These are phyloP conservation scores for Phenganax marumi DNA, from an alignment of 92 coral and sea anemone genomes.

Conservation along the genomic window DNA sequence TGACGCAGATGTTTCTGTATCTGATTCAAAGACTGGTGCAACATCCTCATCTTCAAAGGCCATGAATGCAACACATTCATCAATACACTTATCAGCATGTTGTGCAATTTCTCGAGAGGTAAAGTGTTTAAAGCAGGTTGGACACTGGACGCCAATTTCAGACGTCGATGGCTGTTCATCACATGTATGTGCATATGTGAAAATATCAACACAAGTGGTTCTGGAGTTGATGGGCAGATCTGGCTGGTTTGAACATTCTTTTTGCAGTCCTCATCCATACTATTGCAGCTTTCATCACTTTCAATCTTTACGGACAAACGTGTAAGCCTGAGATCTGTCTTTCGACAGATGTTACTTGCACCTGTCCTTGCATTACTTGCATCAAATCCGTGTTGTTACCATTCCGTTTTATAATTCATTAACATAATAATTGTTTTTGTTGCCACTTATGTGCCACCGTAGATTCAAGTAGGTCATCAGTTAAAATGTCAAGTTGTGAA, in stretches of 20 bases:
- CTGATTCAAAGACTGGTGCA: not conserved
- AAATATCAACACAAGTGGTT: not conserved
- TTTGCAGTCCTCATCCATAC: slow-evolving; percentile 7
- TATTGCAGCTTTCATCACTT: slow-evolving; percentile 24
- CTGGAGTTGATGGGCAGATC: not conserved
- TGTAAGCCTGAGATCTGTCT: slow-evolving; percentile 20
- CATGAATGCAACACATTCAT: not conserved
- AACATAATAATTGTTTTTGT: no score
- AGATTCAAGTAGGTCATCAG: no score
- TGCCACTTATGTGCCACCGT: no score
- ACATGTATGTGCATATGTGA: no score
- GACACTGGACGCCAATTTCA: no score
- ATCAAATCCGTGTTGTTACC: no score
- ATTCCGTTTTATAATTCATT: no score
- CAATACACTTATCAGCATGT: no score
- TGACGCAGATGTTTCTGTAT: not conserved
- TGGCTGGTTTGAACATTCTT: slow-evolving; percentile 7
- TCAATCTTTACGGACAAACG: slow-evolving; percentile 16
- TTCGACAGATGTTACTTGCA: slow-evolving; percentile 6
- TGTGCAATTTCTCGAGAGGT: no score
- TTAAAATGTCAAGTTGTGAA: no score
- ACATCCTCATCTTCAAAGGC: not conserved
- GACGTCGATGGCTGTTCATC: not conserved
- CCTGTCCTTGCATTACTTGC: no score
- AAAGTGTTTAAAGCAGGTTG: no score